Evolutionary conservation across 2,888 invertebrate genomes (phyloP).

Genomic region (Augiades crinisus): DNA sequence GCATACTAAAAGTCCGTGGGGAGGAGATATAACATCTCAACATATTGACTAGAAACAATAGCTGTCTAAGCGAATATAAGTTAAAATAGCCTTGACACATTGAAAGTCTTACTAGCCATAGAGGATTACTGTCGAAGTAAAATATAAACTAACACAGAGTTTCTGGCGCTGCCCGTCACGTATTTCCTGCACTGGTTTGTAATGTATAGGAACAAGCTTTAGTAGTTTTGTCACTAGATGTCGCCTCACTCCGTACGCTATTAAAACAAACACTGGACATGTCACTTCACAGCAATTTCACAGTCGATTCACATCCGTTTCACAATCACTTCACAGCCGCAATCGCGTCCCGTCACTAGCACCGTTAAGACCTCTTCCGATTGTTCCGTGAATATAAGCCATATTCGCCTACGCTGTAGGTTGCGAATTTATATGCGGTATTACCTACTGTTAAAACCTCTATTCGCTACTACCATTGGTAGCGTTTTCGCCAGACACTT

Average conservation of each 20-base stretch:
- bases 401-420: no score
- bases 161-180: neutral
- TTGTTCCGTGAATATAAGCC: no score
- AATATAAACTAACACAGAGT: conserved; percentile 7
- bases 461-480: no score
- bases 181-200: neutral
- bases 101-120: neutral
- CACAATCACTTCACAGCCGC: conserved; percentile 17
- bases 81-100: conserved; percentile 7
- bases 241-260: no score
- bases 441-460: no score
- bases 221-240: conserved; percentile 7
- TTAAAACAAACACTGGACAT: conserved; percentile 12
- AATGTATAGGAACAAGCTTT: neutral
- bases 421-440: no score
- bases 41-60: conserved; percentile 41
- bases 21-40: conserved; percentile 31
- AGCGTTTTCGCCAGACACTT: no score
- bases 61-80: conserved; percentile 29
- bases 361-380: no score
- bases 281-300: conserved; percentile 21
- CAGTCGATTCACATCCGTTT: neutral
- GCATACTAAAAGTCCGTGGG: conserved; percentile 21
- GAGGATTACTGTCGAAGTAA: conserved; percentile 6
- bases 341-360: conserved; percentile 33